Evolutionary conservation across 2,888 invertebrate species (phyloP), one percentile per base, ranked within the genome.

Genomic region (Eilema caniola): DNA sequence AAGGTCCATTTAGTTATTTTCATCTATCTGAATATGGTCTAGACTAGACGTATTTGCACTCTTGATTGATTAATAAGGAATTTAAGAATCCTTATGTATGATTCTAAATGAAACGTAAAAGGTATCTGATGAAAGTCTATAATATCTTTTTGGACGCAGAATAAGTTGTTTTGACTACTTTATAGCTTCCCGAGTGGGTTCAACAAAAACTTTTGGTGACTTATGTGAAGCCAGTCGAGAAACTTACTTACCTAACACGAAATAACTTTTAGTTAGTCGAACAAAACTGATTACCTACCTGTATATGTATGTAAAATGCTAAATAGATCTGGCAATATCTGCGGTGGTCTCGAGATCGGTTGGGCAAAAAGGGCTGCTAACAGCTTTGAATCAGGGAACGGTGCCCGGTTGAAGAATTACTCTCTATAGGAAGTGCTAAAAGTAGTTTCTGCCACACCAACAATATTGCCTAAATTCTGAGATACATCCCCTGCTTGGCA

Each of bases 51-150:
- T 53, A 53, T 10, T n/a, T 53, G 20, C n/a, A 53, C 53, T 53
- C n/a, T 53, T n/a, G 47, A n/a, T 53, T n/a, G 47, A n/a, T 20
- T n/a, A 53, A 53, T 53, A 53, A n/a, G n/a, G 8, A n/a, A 53
- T 47, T 47, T 53, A n/a, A n/a, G 1, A 53, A 8, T n/a, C 2
- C n/a, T 53, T n/a, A 53, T 20, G 53, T 53, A 16, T 28, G 4
- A 24, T 23, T 53, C 24, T 28, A 5, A 24, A 31, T 53, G n/a
- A 28, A 28, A 59, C 28, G 24, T 64, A 53, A 53, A 64, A 53
- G 53, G 64, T 28, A 53, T 12, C 31, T 47, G 5, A 47, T n/a
- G 53, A 28, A 64, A 53, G 64, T 64, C 28, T 53, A 20, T 62
- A 37, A 62, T 62, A 23, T 25, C 25, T 25, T 62, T 41, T 62